phyloP scores from a whole-genome alignment of 2,888 invertebrate genomes.

The Andrena bucephala region DNA sequence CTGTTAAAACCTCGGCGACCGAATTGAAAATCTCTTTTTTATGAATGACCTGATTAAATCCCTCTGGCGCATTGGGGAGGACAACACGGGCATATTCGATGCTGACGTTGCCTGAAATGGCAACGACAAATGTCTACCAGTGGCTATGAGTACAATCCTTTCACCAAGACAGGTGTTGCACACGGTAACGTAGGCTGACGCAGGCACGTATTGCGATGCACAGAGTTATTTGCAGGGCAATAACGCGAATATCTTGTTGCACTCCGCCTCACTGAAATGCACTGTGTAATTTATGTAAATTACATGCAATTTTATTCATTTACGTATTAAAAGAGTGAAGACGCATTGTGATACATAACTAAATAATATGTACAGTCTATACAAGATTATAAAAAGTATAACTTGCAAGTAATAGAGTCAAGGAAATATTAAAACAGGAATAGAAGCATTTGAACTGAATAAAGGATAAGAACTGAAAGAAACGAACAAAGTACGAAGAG shows the following conservation, averaged over 20 bases:
- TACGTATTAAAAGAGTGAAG: background rate
- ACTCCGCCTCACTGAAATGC: constrained; percentile 13
- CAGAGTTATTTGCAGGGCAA: constrained; percentile 48
- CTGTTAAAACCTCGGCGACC: too few species aligned
- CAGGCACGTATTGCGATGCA: constrained; percentile 33
- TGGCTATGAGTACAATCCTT: constrained; percentile 69
- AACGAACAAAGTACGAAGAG: too few species aligned
- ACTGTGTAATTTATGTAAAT: background rate
- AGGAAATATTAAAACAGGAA: too few species aligned
- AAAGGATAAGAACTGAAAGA: too few species aligned
- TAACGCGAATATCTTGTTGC: constrained; percentile 29
- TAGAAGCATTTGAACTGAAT: too few species aligned
- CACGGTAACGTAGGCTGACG: constrained; percentile 71
- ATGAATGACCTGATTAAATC: background rate
- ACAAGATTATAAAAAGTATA: too few species aligned
- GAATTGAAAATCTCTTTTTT: too few species aligned
- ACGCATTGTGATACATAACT: too few species aligned
- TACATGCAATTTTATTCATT: background rate
- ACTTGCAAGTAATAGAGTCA: too few species aligned
- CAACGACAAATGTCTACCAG: constrained; percentile 46
- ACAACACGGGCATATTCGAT: constrained; percentile 22
- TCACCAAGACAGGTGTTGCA: constrained; percentile 79
- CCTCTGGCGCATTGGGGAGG: background rate
- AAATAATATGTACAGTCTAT: too few species aligned
- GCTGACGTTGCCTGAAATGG: constrained; percentile 51